Base-by-base conservation (phyloP, 2,797 vertebrate genomes). In the Neomorphus geoffroyi region DNA sequence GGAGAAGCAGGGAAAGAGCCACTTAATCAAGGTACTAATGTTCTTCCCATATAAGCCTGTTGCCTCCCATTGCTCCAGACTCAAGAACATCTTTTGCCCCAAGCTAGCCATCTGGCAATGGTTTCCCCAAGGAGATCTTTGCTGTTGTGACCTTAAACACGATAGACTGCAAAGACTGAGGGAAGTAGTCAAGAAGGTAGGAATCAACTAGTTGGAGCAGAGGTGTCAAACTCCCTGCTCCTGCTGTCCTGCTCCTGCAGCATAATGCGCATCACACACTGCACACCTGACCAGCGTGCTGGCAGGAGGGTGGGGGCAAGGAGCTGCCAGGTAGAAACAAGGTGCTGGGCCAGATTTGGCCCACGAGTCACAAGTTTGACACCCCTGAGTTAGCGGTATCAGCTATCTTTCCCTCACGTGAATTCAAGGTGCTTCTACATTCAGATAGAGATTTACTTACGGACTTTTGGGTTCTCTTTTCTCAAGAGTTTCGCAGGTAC, bases 391-490 rank as follows among this genome's bases (percentile, higher is more conserved):
- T 7, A 28, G 19, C 86, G 35, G 60, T 18, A 54, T 0, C 17
- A 48, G 11, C 39, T 7, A 33, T 9, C 13, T 81, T 45, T 9
- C 5, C 12, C 13, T 67, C 60, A 56, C 14, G 13, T 0, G 1
- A 62, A 28, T 80, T 92, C 30, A 57, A 93, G 32, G 21, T 48
- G 13, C 23, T 81, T 51, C 70, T 60, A 62, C 50, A 60, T 81
- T 77, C 28, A 81, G 15, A 39, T 69, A 33, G 4, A 28, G 24
- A 50, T 37, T 37, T 54, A 97, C 97, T 97, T 95, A 98, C 97
- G 5, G 78, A 62, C 23, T 96, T 18, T 15, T 30, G 19, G 28
- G 21, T 30, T 92, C 87, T 4, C 14, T 54, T 66, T 67, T 48
- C 77, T 90, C 87, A 13, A 8, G 18, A 43, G 46, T 46, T 62